Evolutionary conservation across 2,888 invertebrate species (phyloP), one percentile per base, ranked within the genome.

Genomic region (Tetropium fuscum): DNA sequence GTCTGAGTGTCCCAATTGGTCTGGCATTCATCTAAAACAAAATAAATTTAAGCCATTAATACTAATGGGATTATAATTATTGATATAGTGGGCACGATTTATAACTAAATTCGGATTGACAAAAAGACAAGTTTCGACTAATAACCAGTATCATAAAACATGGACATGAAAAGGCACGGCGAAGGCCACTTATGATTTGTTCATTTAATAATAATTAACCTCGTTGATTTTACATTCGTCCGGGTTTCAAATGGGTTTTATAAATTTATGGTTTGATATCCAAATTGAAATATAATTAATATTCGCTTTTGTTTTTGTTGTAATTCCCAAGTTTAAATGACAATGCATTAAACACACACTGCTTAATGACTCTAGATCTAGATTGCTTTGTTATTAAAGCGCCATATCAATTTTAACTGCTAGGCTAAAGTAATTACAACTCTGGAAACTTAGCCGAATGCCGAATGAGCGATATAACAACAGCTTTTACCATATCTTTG

Each of bases 11-110:
- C 55, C 25, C 69, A 69, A 69, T 70, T 64, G 59, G 56, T 55
- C 60, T 56, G 66, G 57, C 66, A 71, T 68, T 70, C 69, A 64
- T 69, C 66, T 67, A 61, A 68, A 70, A 70, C 68, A 71, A 69
- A 71, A 69, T 68, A 68, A 66, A 70, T 67, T 71, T 69, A 71
- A 68, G 63, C 66, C 72, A 70, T 72, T 71, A 72, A 71, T 72
- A 66, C 71, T 71, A 70, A 72, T 72, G 72, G 62, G 58, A 68
- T 55, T 70, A 70, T 72, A 72, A 72, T 72, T 66, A 64, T 63
- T 53, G 53, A 62, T 65, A 63, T 57, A 41, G 56, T 41, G 54
- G 58, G 41, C 47, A 48, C 53, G 59, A 66, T 66, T 64, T 66
- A 64, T 68, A 63, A 62, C 56, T 44, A 61, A 68, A 68, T 71